These are phyloP conservation scores for Geotria australis DNA, from an alignment of 2,797 vertebrate species.

Conservation along the genomic window DNA sequence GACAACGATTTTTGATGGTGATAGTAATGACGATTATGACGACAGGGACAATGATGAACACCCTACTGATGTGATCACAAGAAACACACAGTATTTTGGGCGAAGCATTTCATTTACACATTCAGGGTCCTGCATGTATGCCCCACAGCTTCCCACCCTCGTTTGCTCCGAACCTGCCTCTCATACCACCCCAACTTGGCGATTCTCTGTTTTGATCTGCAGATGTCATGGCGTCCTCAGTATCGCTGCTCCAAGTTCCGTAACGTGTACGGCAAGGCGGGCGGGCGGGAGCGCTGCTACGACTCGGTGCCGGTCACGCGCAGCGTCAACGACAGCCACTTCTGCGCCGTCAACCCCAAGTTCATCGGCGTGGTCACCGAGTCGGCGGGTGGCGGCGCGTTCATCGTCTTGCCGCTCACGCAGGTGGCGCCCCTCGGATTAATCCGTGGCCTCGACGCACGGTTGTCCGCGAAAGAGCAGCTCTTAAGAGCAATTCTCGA, in stretches of 20 bases:
- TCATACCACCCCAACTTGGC: neutral
- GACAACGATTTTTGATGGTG: too few relatives aligned
- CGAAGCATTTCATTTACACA: neutral
- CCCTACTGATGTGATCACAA: too few relatives aligned
- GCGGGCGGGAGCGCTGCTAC: constrained; percentile 70
- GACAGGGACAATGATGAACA: too few relatives aligned
- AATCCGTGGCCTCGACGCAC: too few relatives aligned
- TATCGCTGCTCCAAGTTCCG: constrained; percentile 99
- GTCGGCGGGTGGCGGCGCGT: constrained; percentile 60
- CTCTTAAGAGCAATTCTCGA: too few relatives aligned
- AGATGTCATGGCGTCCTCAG: constrained; percentile 99
- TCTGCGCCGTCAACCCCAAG: constrained; percentile 69
- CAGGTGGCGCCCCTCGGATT: constrained; percentile 26
- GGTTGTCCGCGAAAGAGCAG: too few relatives aligned
- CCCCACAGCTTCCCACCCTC: neutral
- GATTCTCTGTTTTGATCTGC: constrained; percentile 1
- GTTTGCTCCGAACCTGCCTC: too few relatives aligned
- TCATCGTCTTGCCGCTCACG: constrained; percentile 55
- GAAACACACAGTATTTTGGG: too few relatives aligned
- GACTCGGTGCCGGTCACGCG: constrained; percentile 87
- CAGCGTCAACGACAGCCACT: constrained; percentile 95
- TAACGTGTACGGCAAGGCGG: constrained; percentile 85
- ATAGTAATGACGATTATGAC: too few relatives aligned
- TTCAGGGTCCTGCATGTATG: neutral
- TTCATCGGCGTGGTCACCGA: constrained; percentile 82